These are phyloP conservation scores for Piscicola geometra DNA, from an alignment of 2,888 invertebrate species.

Conservation along the genomic window DNA sequence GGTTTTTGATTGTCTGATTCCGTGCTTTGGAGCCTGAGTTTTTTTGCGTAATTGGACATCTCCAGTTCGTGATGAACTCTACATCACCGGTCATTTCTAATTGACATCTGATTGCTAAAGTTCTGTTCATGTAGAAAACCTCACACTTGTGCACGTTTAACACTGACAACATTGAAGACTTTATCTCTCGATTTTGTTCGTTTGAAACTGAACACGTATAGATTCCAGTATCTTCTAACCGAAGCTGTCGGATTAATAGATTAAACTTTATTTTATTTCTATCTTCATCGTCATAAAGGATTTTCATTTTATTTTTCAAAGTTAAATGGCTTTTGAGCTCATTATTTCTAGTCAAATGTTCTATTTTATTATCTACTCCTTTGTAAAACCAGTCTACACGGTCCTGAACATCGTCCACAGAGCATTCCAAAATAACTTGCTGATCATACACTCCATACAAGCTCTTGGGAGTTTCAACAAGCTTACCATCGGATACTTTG, in stretches of 20 bases:
- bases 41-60: not conserved
- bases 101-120: not conserved
- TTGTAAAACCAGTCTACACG: conserved; percentile 11
- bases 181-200: not conserved
- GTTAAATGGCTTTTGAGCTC: not conserved
- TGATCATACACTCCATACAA: not conserved
- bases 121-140: not conserved
- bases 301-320: not conserved
- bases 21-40: not conserved
- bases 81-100: not conserved
- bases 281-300: not conserved
- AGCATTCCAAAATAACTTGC: not conserved
- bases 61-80: conserved; percentile 1
- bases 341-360: not conserved
- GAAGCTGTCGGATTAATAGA: not conserved
- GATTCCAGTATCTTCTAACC: not conserved
- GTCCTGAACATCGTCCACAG: not conserved
- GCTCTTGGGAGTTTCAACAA: not conserved
- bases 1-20: not conserved
- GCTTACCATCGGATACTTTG: not conserved
- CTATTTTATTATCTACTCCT: not conserved
- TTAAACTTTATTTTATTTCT: not conserved
- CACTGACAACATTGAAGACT: not conserved
- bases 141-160: not conserved
- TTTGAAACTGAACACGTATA: not conserved